Conservation (phyloP, 1,140 invertebrate genomes). For the Chrysomallon squamiferum region DNA sequence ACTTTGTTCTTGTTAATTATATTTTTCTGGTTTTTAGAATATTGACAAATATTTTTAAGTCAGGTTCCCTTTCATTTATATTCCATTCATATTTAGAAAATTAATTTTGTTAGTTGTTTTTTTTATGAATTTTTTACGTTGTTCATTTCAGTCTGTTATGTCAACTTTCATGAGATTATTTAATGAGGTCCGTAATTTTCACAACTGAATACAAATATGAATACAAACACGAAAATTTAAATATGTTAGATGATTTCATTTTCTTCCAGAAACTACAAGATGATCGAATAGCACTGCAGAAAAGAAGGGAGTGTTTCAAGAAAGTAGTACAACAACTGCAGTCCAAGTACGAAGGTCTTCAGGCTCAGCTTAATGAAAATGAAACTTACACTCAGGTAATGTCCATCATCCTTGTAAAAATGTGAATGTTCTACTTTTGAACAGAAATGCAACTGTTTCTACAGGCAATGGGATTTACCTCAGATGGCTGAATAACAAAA, state of each 20-base stretch:
- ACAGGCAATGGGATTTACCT: too few species aligned
- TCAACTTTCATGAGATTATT: too few species aligned
- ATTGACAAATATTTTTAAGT: not conserved
- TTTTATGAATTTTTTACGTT: too few species aligned
- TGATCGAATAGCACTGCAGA: constrained; percentile 59
- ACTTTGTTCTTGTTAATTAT: not conserved
- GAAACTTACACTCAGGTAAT: constrained; percentile 69
- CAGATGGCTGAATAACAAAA: too few species aligned
- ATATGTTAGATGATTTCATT: not conserved
- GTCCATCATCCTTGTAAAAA: constrained; percentile 5
- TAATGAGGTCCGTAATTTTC: too few species aligned
- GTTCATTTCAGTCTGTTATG: too few species aligned
- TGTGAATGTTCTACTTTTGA: too few species aligned
- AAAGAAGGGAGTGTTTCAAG: constrained; percentile 54
- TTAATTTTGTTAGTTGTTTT: too few species aligned
- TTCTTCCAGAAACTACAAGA: constrained; percentile 59
- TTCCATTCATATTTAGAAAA: not conserved
- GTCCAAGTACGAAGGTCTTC: constrained; percentile 60
- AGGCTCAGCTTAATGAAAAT: constrained; percentile 73
- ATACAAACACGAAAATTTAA: too few species aligned
- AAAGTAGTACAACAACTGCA: constrained; percentile 59
- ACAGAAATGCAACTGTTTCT: too few species aligned
- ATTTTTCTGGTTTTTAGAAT: not conserved
- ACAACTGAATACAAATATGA: too few species aligned
- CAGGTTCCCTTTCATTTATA: not conserved